These are phyloP conservation scores for Ginglymostoma cirratum DNA, from an alignment of 2,113 vertebrate species.

Conservation along the genomic window DNA sequence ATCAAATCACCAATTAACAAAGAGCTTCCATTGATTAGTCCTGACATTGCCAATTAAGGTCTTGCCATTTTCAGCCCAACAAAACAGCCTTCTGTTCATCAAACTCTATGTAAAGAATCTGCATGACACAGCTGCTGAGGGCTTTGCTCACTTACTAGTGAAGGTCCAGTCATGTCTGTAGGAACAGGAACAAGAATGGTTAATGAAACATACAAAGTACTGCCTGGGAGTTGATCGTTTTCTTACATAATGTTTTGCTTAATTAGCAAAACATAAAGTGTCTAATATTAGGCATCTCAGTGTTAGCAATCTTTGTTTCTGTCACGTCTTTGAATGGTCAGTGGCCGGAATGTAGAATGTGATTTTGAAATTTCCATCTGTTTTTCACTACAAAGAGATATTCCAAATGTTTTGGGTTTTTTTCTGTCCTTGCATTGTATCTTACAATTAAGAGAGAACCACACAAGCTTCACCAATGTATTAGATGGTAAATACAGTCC, in stretches of 20 bases:
- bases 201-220: neutral
- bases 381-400: too few species aligned
- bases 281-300: neutral
- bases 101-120: neutral
- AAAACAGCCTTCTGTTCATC: conserved; percentile 26
- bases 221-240: neutral
- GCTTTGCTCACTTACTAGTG: neutral
- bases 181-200: neutral
- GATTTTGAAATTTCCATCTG: neutral
- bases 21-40: conserved; percentile 44
- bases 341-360: neutral
- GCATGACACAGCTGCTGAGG: neutral
- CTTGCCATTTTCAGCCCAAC: conserved; percentile 39
- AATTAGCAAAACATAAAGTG: neutral
- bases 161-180: neutral
- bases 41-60: conserved; percentile 40
- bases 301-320: neutral
- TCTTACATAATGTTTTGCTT: neutral
- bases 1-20: conserved; percentile 46
- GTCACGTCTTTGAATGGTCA: neutral
- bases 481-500: neutral
- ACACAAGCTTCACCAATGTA: neutral
- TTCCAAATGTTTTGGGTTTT: neutral
- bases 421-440: neutral
- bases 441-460: neutral